Evolutionary conservation across 2,797 vertebrate species (phyloP).

Genomic region (Gallinago solitaria): DNA sequence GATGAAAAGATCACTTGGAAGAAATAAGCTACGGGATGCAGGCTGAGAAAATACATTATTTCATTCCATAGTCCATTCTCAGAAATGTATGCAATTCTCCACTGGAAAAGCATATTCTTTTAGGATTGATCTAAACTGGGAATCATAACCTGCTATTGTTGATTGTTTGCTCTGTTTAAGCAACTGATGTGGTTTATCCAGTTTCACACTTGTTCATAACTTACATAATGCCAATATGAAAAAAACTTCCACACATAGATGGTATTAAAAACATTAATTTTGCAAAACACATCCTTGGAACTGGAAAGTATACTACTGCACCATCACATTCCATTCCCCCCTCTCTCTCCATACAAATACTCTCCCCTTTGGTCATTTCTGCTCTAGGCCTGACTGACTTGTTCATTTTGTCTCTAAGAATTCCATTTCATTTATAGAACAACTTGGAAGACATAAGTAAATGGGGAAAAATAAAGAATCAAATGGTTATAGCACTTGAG

Average conservation of each 20-base stretch:
- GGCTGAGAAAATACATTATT: not conserved
- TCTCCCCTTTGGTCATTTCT: not conserved
- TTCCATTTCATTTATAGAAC: not conserved
- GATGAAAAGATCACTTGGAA: not conserved
- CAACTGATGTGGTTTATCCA: not conserved
- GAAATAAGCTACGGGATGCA: not conserved
- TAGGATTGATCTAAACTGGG: not conserved
- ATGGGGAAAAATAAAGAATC: not conserved
- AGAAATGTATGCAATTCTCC: not conserved
- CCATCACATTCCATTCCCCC: too few relatives aligned
- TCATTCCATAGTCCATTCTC: not conserved
- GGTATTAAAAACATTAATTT: not conserved
- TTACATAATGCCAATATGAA: not conserved
- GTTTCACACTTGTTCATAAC: not conserved
- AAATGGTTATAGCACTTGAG: not conserved
- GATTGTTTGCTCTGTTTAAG: not conserved
- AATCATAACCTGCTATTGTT: not conserved
- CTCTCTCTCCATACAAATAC: not conserved
- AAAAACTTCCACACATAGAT: not conserved
- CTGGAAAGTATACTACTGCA: not conserved
- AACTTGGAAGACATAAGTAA: not conserved
- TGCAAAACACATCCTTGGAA: not conserved
- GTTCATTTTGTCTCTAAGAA: not conserved
- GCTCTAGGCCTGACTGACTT: not conserved
- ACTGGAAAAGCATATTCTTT: not conserved